A percentile compares a stretch with the other conserved stretches of the same genome.
phyloP scores from a whole-genome alignment of 2,888 invertebrate genomes.

The Argyra leucocephala region DNA sequence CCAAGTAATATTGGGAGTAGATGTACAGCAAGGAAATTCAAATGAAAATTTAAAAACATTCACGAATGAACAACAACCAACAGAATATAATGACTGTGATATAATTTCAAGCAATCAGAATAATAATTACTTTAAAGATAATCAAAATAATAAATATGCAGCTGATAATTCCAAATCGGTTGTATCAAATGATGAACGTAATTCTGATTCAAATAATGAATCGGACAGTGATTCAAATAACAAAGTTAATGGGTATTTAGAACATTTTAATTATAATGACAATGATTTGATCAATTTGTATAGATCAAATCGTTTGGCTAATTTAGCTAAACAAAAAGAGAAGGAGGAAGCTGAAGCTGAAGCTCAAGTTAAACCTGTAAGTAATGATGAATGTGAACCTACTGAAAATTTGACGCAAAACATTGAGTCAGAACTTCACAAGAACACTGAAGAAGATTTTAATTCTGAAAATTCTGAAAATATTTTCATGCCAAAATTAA shows the following conservation, averaged over 20 bases:
- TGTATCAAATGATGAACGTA: neutral
- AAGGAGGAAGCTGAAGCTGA: neutral
- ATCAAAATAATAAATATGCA: neutral
- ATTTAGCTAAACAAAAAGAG: neutral
- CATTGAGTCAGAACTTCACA: neutral
- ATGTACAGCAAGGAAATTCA: neutral
- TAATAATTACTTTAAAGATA: slow-evolving; percentile 3
- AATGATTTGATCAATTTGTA: slow-evolving; percentile 10
- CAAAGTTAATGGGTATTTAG: slow-evolving; percentile 11
- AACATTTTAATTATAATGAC: slow-evolving; percentile 5
- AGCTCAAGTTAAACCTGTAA: slow-evolving; percentile 28
- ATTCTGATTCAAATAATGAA: neutral
- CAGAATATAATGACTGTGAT: neutral
- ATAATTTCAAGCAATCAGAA: neutral
- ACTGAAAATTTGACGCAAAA: slow-evolving; percentile 17
- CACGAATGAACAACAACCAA: neutral
- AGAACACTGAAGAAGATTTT: slow-evolving; percentile 10
- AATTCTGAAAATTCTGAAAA: slow-evolving; percentile 15
- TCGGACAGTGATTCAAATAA: neutral
- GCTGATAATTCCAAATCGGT: neutral
- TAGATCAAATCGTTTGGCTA: slow-evolving; percentile 7
- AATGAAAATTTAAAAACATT: neutral
- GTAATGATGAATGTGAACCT: slow-evolving; percentile 28
- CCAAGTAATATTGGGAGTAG: neutral
- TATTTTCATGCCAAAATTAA: slow-evolving; percentile 53